phyloP scores from a whole-genome alignment of 2,113 vertebrate genomes.

The Embiotoca jacksoni region DNA sequence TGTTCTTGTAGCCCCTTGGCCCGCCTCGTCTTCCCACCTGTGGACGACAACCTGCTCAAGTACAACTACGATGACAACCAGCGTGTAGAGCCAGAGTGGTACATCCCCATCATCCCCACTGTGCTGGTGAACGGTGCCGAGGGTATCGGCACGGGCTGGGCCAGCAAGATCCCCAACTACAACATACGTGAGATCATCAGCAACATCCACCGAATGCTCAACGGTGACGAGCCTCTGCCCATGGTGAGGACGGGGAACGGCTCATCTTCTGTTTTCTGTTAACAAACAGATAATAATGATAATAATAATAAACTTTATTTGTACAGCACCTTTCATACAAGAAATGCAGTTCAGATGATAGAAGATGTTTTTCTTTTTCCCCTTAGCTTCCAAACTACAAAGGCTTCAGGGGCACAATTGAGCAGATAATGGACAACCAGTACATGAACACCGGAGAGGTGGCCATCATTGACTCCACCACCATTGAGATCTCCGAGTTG shows the following conservation, averaged over 20 bases:
- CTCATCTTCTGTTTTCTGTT: neutral
- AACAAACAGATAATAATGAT: neutral
- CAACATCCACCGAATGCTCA: slow-evolving; percentile 92
- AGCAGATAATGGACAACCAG: slow-evolving; percentile 90
- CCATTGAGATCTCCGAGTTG: slow-evolving; percentile 98
- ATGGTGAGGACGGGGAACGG: slow-evolving; percentile 86
- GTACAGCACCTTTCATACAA: too few relatives aligned
- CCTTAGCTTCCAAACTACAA: slow-evolving; percentile 94
- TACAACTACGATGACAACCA: slow-evolving; percentile 97
- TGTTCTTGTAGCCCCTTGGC: slow-evolving; percentile 85
- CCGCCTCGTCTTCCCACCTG: slow-evolving; percentile 90
- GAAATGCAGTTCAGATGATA: too few relatives aligned
- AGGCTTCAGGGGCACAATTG: slow-evolving; percentile 94
- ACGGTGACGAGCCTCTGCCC: slow-evolving; percentile 89
- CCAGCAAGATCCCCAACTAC: slow-evolving; percentile 94
- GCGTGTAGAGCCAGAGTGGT: slow-evolving; percentile 98
- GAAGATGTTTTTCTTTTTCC: neutral
- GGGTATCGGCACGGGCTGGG: slow-evolving; percentile 98
- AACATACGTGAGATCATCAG: slow-evolving; percentile 91
- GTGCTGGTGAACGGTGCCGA: slow-evolving; percentile 94
- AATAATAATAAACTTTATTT: too few relatives aligned
- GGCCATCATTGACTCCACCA: slow-evolving; percentile 93
- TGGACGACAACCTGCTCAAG: slow-evolving; percentile 92
- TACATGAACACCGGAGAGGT: slow-evolving; percentile 93
- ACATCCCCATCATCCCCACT: slow-evolving; percentile 95